A percentile compares a stretch with the other conserved stretches of the same genome.
Evolutionary conservation across 2,888 invertebrate genomes (phyloP).

Genomic region (Ptychoptera albimana): DNA sequence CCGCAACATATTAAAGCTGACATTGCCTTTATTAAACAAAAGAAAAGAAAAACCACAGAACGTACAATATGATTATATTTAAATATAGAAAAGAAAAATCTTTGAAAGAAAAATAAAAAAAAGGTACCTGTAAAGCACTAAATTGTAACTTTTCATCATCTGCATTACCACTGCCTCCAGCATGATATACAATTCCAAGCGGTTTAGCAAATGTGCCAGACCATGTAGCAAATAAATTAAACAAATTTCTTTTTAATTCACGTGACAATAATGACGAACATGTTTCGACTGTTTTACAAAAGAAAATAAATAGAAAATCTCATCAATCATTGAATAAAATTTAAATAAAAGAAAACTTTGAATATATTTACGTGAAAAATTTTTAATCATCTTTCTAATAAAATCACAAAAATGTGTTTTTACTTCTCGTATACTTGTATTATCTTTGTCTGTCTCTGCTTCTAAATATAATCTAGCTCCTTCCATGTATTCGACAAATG

Average conservation of each 20-base stretch:
- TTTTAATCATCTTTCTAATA: constrained; percentile 82
- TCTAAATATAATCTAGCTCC: constrained; percentile 84
- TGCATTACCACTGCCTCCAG: constrained; percentile 16
- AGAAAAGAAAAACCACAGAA: neutral
- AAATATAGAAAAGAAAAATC: neutral
- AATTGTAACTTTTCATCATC: constrained; percentile 44
- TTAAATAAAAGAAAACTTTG: neutral
- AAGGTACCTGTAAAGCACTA: constrained; percentile 40
- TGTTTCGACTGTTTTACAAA: constrained; percentile 56
- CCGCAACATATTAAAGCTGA: constrained; percentile 92
- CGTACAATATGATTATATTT: neutral
- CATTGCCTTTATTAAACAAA: constrained; percentile 57
- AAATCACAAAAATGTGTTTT: constrained; percentile 89
- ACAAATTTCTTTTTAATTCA: constrained; percentile 73
- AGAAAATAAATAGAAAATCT: constrained; percentile 5
- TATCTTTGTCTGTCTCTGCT: constrained; percentile 86
- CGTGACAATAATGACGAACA: constrained; percentile 72
- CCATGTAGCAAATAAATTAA: constrained; percentile 87
- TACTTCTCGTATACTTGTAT: constrained; percentile 72
- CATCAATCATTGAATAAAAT: constrained; percentile 1
- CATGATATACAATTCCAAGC: constrained; percentile 34
- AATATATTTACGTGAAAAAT: constrained; percentile 62
- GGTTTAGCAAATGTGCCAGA: constrained; percentile 73
- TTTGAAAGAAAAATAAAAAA: neutral
- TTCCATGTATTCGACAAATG: constrained; percentile 88